Evolutionary conservation across 64 coral and sea anemone genomes (phyloP).

Genomic region (Actinia equina): DNA sequence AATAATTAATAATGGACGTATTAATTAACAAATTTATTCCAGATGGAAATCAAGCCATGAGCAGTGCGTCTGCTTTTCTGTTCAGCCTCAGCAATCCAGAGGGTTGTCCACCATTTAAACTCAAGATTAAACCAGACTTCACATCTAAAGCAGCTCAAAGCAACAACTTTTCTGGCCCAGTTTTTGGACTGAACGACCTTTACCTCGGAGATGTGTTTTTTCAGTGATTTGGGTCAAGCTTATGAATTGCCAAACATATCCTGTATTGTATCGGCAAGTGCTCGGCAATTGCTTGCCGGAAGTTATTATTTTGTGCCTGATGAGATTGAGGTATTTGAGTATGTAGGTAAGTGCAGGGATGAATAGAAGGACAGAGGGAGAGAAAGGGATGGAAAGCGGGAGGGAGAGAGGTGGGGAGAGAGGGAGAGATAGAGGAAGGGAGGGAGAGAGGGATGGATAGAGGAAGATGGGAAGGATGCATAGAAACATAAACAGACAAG

Average conservation of each 20-base stretch:
- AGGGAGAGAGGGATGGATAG: too few species aligned
- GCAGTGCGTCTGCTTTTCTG: background rate
- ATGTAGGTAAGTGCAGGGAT: background rate
- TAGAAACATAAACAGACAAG: too few species aligned
- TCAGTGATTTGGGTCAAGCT: constrained; percentile 28
- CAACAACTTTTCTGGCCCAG: background rate
- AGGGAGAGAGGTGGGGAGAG: too few species aligned
- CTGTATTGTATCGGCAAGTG: background rate
- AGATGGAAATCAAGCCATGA: background rate
- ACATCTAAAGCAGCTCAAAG: background rate
- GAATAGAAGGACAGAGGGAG: too few species aligned
- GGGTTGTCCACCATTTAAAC: constrained; percentile 9
- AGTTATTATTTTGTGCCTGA: constrained; percentile 27
- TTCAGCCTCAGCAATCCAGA: constrained; percentile 13
- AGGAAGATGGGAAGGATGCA: too few species aligned
- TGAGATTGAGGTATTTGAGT: constrained; percentile 26
- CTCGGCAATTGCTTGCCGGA: constrained; percentile 10
- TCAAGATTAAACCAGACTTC: background rate
- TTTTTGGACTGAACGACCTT: constrained; percentile 17
- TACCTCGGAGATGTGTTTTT: constrained; percentile 13
- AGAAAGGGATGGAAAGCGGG: too few species aligned
- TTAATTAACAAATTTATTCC: background rate
- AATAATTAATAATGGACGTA: background rate
- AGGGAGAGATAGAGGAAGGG: too few species aligned
- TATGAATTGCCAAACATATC: constrained; percentile 16